phyloP scores from a whole-genome alignment of 2,113 vertebrate species.

The Felis chaus region DNA sequence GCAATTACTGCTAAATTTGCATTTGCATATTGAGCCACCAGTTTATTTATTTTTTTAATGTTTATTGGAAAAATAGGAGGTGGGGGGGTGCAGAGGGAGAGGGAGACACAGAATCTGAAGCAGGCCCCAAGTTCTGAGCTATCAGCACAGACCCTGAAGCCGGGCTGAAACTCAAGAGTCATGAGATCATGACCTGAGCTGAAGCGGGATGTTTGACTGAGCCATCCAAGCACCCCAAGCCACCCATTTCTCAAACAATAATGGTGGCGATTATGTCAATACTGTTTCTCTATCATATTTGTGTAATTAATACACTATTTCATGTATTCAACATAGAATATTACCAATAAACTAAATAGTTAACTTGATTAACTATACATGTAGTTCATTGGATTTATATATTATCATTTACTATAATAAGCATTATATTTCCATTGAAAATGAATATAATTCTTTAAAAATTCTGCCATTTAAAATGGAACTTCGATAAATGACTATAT shows the following conservation, averaged over 20 bases:
- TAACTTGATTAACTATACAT: conserved; percentile 22
- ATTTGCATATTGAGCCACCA: neutral
- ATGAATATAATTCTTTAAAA: conserved; percentile 44
- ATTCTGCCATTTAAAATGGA: conserved; percentile 29
- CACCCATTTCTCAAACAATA: neutral
- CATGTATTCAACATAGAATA: neutral
- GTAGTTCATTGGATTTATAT: conserved; percentile 41
- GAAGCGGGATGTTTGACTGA: too few species aligned
- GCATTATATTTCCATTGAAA: conserved; percentile 2
- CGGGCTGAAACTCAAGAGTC: too few species aligned
- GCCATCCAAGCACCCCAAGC: neutral
- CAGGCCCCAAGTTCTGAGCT: too few species aligned
- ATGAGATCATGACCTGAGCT: too few species aligned
- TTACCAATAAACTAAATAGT: conserved; percentile 33
- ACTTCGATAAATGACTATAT: conserved; percentile 15
- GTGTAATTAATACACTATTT: conserved; percentile 3
- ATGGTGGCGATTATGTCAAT: neutral
- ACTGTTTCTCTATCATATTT: neutral
- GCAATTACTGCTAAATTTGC: neutral
- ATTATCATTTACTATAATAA: neutral
- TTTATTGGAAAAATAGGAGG: too few species aligned
- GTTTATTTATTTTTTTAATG: neutral
- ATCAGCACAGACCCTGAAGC: too few species aligned
- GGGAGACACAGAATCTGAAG: too few species aligned
- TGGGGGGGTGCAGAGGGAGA: too few species aligned